Percentiles rank a stretch among this genome's conserved stretches.
Evolutionary conservation across 1,140 invertebrate species (phyloP).

Genomic region (Brachionus koreanus): DNA sequence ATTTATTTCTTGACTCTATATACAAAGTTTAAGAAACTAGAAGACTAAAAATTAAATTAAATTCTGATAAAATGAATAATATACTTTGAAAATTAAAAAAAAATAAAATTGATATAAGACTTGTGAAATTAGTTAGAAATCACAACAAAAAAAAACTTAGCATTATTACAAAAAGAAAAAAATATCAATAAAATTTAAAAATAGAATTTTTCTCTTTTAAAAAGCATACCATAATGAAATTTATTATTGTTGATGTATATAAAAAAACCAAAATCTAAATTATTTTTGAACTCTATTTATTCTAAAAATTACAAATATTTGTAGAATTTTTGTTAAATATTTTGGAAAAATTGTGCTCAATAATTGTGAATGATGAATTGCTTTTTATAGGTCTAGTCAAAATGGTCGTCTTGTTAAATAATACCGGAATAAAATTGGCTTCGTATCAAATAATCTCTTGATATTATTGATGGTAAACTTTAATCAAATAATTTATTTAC

Average conservation of each 20-base stretch:
- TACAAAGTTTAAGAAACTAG: too few relatives aligned
- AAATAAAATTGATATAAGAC: too few relatives aligned
- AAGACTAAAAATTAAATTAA: too few relatives aligned
- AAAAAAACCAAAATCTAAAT: neutral
- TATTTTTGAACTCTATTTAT: neutral
- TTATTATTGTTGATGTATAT: neutral
- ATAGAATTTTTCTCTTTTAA: too few relatives aligned
- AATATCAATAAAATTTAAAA: too few relatives aligned
- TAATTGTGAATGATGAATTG: neutral
- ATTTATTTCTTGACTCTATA: too few relatives aligned
- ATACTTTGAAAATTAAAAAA: too few relatives aligned
- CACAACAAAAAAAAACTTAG: too few relatives aligned
- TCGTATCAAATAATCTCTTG: neutral
- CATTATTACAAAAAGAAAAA: too few relatives aligned
- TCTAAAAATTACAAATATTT: neutral
- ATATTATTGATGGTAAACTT: neutral
- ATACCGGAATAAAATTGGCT: neutral
- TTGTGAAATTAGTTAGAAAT: too few relatives aligned
- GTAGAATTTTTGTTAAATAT: neutral
- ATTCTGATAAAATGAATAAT: too few relatives aligned
- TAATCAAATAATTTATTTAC: conserved; percentile 3
- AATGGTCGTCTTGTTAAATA: neutral
- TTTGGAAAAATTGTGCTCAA: neutral
- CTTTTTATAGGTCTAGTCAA: neutral
- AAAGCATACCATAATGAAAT: too few relatives aligned